phyloP scores from a whole-genome alignment of 2,797 vertebrate species.

The Phoeniculus purpureus region DNA sequence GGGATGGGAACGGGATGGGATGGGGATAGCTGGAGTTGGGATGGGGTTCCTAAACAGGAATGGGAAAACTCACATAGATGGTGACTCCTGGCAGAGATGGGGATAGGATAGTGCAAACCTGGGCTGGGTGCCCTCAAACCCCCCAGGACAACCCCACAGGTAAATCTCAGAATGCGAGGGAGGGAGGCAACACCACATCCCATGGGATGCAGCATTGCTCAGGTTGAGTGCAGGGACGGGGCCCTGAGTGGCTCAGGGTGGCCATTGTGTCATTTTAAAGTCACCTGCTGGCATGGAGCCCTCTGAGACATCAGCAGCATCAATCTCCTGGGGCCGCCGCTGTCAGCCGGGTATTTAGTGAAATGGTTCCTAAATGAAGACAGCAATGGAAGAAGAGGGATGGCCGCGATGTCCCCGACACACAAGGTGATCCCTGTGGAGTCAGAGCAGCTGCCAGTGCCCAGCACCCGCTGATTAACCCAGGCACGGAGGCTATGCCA shows the following conservation, averaged over 20 bases:
- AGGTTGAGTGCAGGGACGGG: background rate
- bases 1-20: background rate
- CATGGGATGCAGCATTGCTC: rapidly evolving
- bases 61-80: background rate
- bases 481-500: rapidly evolving
- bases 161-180: background rate
- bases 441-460: background rate
- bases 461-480: background rate
- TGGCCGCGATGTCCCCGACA: background rate
- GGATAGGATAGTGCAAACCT: background rate
- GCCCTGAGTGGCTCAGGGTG: background rate
- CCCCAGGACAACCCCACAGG: background rate
- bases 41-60: too few species aligned
- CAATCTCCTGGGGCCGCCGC: background rate
- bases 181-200: background rate
- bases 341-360: constrained; percentile 55
- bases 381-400: constrained; percentile 53
- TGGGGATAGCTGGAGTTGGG: too few species aligned
- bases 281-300: background rate
- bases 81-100: background rate
- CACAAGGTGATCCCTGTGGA: background rate
- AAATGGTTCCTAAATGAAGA: constrained; percentile 33
- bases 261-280: background rate
- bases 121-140: background rate
- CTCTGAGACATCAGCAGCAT: background rate